Percentiles rank a stretch among this genome's conserved stretches.
Conservation (phyloP, 2,888 invertebrate genomes). For the Cacoxenus indagator region DNA sequence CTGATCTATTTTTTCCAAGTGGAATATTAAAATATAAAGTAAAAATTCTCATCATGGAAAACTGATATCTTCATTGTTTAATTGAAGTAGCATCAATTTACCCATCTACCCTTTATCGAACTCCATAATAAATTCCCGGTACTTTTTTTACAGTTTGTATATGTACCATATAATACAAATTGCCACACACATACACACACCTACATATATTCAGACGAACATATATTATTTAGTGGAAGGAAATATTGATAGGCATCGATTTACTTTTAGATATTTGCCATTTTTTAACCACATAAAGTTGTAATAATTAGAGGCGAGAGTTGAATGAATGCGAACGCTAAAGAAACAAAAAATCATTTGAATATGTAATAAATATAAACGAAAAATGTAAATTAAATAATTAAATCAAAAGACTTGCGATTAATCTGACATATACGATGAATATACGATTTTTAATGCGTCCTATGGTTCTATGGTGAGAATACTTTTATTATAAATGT, state of each 20-base stretch:
- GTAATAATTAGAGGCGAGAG: slow-evolving; percentile 9
- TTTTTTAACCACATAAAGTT: slow-evolving; percentile 15
- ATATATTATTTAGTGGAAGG: background rate
- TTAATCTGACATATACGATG: no score
- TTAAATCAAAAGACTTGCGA: background rate
- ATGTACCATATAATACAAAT: background rate
- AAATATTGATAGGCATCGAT: slow-evolving; percentile 10
- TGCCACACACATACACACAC: slow-evolving; percentile 1
- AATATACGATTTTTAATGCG: background rate
- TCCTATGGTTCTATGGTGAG: background rate
- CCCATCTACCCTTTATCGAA: no score
- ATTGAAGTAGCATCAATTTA: no score
- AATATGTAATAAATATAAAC: background rate
- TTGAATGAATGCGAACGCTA: slow-evolving; percentile 28
- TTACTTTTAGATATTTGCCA: slow-evolving; percentile 7
- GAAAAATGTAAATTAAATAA: background rate
- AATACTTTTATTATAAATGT: background rate
- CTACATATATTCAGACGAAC: slow-evolving; percentile 24
- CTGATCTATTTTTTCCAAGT: no score
- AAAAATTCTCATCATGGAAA: no score
- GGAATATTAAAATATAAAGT: no score
- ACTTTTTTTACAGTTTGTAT: no score
- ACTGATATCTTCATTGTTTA: no score
- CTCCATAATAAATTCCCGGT: no score
- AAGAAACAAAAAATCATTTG: background rate